Base-by-base conservation (phyloP, 1,140 invertebrate species). In the Hycleus phaleratus region DNA sequence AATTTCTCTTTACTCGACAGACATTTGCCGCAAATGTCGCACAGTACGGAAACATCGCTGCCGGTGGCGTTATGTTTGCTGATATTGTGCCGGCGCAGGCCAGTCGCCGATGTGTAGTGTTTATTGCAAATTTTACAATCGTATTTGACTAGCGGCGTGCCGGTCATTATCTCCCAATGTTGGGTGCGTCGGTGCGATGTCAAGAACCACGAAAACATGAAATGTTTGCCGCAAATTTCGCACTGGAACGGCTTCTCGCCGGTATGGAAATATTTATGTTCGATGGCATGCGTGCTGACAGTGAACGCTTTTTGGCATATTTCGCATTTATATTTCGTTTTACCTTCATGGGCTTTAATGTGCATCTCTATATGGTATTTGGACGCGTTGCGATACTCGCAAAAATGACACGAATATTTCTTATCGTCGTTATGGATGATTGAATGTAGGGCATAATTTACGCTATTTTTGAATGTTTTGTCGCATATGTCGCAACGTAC, bases 1-100 rank as follows among this genome's bases (percentile, higher is more conserved):
- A 88, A 74, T 57, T 86, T 84, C 51, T 86, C 84, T 3, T 81
- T 78, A 42, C 79, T 82, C 18, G 82, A 82, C 42, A 95, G 82
- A 51, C 85, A 82, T 75, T 94, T 92, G 10, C 83, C 83, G 72
- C 90, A 91, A 32, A 88, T 82, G 63, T 85, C 82, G 72, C 85
- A 87, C 0, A 83, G 58, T 3, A 80, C 80, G 32, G 66, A 69
- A 2, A 56, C 49, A 24, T 69, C 63, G 10, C 55, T 58, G 1
- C 67, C 69, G 39, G 52, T 26, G 4, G 61, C 57, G 26, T 66
- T 68, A 47, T 73, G 71, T 26, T 70, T 66, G 38, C 65, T 69
- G 26, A 65, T 49, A 40, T 71, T 70, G 49, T 73, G 71, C 4
- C 71, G 47, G 46, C 68, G 61, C 9, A 73, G 46, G 2, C 70